These are phyloP conservation scores for Eurytoma adleriae DNA, from an alignment of 2,888 invertebrate species.

Conservation along the genomic window DNA sequence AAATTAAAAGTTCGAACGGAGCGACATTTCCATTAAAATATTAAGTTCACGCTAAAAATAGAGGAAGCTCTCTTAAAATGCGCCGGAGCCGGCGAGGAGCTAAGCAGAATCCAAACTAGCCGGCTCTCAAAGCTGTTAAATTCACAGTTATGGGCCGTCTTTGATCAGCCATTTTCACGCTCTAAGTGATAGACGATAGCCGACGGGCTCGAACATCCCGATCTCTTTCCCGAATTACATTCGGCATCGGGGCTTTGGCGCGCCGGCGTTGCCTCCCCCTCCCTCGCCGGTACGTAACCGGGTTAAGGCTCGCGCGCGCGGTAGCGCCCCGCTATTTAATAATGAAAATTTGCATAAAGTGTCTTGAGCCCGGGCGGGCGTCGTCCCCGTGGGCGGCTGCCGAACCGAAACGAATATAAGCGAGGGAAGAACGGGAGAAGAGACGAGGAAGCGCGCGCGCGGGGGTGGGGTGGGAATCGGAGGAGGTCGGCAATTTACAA, in stretches of 20 bases:
- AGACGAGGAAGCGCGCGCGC: neutral
- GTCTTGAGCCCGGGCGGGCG: constrained; percentile 39
- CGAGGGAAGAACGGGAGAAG: constrained; percentile 14
- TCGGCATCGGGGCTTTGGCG: constrained; percentile 8
- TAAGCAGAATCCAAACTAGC: too few relatives aligned
- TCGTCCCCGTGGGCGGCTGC: constrained; percentile 16
- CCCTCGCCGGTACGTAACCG: constrained; percentile 9
- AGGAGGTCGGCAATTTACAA: constrained; percentile 68
- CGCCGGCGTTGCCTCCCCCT: too few relatives aligned
- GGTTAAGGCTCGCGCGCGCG: constrained; percentile 21
- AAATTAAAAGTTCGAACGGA: too few relatives aligned
- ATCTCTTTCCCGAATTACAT: constrained; percentile 24
- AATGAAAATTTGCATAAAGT: constrained; percentile 63
- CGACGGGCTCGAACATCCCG: constrained; percentile 15
- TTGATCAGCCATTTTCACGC: constrained; percentile 34
- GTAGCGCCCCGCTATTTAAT: constrained; percentile 60
- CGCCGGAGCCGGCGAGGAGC: too few relatives aligned
- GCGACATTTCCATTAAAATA: too few relatives aligned
- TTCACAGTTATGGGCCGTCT: constrained; percentile 14
- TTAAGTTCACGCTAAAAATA: too few relatives aligned
- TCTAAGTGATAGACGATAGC: constrained; percentile 23
- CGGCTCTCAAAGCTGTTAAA: neutral
- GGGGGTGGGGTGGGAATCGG: too few relatives aligned
- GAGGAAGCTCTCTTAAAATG: too few relatives aligned
- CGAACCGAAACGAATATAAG: constrained; percentile 36